Evolutionary conservation across 2,797 vertebrate species (phyloP).

Genomic region (Chaunax sp.): DNA sequence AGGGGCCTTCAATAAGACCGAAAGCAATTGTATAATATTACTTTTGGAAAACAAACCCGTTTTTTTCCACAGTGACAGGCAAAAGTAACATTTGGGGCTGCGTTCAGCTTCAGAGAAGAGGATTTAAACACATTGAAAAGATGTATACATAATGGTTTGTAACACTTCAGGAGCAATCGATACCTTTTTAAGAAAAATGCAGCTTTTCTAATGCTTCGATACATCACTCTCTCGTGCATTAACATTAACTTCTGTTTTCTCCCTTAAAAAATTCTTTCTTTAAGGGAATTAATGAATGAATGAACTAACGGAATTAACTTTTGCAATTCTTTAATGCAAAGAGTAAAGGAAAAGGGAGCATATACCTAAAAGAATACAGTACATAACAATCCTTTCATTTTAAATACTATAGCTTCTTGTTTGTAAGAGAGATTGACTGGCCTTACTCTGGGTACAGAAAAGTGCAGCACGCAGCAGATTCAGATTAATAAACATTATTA

Average conservation of each 20-base stretch:
- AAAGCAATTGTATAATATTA: conserved; percentile 15
- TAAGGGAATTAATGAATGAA: too few relatives aligned
- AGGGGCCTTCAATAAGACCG: conserved; percentile 33
- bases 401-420: conserved; percentile 28
- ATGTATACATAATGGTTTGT: conserved; percentile 38
- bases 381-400: conserved; percentile 39
- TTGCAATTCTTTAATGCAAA: too few relatives aligned
- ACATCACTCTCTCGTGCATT: conserved; percentile 36
- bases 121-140: conserved; percentile 49
- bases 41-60: conserved; percentile 39
- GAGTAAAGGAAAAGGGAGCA: conserved; percentile 21
- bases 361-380: conserved; percentile 48
- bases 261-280: conserved; percentile 4
- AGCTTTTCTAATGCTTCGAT: conserved; percentile 19
- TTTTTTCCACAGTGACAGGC: conserved; percentile 21
- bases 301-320: too few relatives aligned
- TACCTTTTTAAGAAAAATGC: conserved; percentile 42
- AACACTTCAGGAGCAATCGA: conserved; percentile 63
- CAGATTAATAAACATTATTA: conserved; percentile 1
- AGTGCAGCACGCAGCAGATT: conserved; percentile 43
- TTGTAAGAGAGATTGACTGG: conserved; percentile 57
- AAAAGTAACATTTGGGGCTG: conserved; percentile 8
- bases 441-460: conserved; percentile 41
- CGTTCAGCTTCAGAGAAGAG: conserved; percentile 36
- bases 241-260: conserved; percentile 13